Evolutionary conservation across 1,140 invertebrate species (phyloP).

Genomic region (Magallana ariakensis): DNA sequence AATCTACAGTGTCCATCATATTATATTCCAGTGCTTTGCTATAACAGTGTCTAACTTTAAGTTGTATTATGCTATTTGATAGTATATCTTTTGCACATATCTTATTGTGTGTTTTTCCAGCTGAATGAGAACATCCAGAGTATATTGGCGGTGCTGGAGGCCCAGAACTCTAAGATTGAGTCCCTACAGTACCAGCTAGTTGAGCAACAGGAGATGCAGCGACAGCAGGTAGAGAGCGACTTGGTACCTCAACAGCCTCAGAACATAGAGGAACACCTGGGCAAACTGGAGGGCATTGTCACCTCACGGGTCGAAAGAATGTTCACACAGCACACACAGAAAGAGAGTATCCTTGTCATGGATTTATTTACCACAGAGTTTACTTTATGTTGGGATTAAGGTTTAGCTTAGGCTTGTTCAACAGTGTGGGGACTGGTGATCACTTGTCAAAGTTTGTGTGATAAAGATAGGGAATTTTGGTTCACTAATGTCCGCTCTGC

Average conservation of each 20-base stretch:
- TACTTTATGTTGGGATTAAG: too few species aligned
- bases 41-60: too few species aligned
- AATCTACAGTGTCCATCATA: too few species aligned
- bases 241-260: conserved; percentile 63
- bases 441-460: too few species aligned
- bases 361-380: background rate
- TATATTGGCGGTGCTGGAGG: conserved; percentile 59
- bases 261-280: conserved; percentile 72
- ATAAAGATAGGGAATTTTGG: too few species aligned
- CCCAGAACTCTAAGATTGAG: conserved; percentile 64
- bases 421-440: too few species aligned
- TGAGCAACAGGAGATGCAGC: conserved; percentile 69
- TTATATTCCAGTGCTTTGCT: too few species aligned
- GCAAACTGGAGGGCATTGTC: conserved; percentile 70
- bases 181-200: conserved; percentile 65
- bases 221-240: conserved; percentile 68
- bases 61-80: too few species aligned
- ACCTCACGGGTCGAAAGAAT: conserved; percentile 71
- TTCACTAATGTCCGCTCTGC: too few species aligned
- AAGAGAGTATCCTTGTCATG: conserved; percentile 75
- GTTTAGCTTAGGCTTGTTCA: too few species aligned
- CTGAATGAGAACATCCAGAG: conserved; percentile 57
- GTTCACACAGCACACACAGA: conserved; percentile 71
- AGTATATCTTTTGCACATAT: background rate
- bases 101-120: conserved; percentile 50